A percentile compares a stretch with the other conserved stretches of the same genome.
These are phyloP conservation scores for Thinocorus orbignyianus DNA, from an alignment of 2,113 vertebrate species.

Conservation along the genomic window DNA sequence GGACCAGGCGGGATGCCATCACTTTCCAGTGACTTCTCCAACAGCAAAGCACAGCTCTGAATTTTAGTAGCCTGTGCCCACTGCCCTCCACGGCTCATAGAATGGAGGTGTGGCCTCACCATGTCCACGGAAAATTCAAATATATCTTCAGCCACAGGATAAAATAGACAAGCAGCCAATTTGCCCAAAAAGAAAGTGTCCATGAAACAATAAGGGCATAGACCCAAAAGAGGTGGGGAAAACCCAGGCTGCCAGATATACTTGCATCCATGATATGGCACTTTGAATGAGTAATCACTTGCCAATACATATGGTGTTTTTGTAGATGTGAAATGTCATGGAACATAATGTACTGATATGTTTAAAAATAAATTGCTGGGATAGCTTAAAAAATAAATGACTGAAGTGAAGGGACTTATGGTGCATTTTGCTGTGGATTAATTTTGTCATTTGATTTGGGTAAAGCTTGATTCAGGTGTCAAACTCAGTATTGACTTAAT, in stretches of 20 bases:
- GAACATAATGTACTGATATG: constrained; percentile 67
- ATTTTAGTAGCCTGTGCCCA: background rate
- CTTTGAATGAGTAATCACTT: constrained; percentile 56
- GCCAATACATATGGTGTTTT: constrained; percentile 71
- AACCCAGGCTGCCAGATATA: constrained; percentile 16
- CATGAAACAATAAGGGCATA: constrained; percentile 37
- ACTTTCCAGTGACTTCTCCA: background rate
- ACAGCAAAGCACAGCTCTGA: background rate
- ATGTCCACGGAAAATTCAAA: background rate
- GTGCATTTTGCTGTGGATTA: background rate
- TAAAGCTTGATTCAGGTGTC: constrained; percentile 26
- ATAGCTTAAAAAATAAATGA: constrained; percentile 47
- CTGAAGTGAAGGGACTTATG: constrained; percentile 12
- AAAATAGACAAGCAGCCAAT: background rate
- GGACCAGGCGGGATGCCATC: background rate
- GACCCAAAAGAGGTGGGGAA: constrained; percentile 58
- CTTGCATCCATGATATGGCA: constrained; percentile 32
- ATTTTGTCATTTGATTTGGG: background rate
- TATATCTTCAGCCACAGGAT: accelerated
- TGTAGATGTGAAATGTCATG: constrained; percentile 69
- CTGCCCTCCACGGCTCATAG: accelerated
- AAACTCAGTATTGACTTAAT: background rate
- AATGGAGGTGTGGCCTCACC: background rate
- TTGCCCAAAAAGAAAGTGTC: background rate
- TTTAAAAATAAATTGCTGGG: constrained; percentile 70